These are phyloP conservation scores for Pseudomugil tenellus DNA, from an alignment of 2,797 vertebrate genomes.

Conservation along the genomic window DNA sequence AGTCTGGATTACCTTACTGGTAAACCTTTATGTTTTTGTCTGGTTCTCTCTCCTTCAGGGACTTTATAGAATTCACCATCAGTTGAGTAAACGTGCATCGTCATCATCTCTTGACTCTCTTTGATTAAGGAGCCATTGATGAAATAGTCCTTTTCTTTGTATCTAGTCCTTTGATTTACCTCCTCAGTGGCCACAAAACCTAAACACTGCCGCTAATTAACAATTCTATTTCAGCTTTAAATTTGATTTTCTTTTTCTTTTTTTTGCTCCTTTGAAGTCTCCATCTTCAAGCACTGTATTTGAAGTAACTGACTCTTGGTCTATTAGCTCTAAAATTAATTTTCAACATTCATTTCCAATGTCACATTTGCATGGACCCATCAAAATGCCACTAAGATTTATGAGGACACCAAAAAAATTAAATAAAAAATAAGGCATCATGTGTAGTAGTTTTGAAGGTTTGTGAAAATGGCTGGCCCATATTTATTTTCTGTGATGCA, in stretches of 20 bases:
- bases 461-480: conserved; percentile 54
- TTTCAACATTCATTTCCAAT: conserved; percentile 41
- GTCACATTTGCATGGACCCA: conserved; percentile 30
- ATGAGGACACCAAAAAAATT: conserved; percentile 18
- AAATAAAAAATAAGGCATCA: conserved; percentile 7
- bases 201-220: conserved; percentile 21
- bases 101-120: background rate
- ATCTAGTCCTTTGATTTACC: conserved; percentile 11
- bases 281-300: conserved; percentile 9
- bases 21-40: conserved; percentile 60
- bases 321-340: conserved; percentile 42
- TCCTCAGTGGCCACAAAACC: conserved; percentile 8
- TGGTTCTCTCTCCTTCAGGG: background rate
- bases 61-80: background rate
- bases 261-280: conserved; percentile 29
- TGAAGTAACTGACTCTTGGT: conserved; percentile 10
- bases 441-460: conserved; percentile 35
- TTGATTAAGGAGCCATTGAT: background rate
- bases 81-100: background rate
- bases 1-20: conserved; percentile 98
- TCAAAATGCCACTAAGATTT: conserved; percentile 46
- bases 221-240: conserved; percentile 4
- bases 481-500: conserved; percentile 59
- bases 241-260: conserved; percentile 1
- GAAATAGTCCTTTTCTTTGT: background rate